These are phyloP conservation scores for Dendrolimus houi DNA, from an alignment of 2,888 invertebrate species.

Conservation along the genomic window DNA sequence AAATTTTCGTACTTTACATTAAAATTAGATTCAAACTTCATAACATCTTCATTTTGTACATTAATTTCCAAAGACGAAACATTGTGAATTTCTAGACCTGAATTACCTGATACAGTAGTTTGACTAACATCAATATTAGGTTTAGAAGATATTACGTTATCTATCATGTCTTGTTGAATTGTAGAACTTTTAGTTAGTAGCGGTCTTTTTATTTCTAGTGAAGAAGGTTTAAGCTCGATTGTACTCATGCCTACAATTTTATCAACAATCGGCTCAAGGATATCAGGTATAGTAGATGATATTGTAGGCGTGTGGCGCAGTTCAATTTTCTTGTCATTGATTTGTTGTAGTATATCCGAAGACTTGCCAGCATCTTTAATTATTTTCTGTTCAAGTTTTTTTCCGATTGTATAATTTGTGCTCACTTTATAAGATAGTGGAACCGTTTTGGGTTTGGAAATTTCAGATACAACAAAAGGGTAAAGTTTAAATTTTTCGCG, in stretches of 20 bases:
- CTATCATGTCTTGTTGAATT: no score
- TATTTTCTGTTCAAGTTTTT: constrained; percentile 46
- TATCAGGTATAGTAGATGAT: neutral
- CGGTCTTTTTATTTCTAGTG: neutral
- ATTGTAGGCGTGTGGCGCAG: neutral
- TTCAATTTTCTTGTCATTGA: constrained; percentile 1
- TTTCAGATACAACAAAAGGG: constrained; percentile 48
- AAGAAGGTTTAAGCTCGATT: neutral
- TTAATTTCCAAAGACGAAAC: no score
- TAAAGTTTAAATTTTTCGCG: constrained; percentile 52
- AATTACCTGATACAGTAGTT: no score
- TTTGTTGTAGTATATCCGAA: constrained; percentile 1
- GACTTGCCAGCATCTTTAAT: constrained; percentile 17
- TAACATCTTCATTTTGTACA: no score
- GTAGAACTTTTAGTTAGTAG: no score
- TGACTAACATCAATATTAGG: no score
- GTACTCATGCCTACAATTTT: neutral
- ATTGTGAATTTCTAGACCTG: no score
- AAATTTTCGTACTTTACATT: no score
- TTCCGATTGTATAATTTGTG: constrained; percentile 45
- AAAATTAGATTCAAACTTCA: no score
- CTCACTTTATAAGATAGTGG: constrained; percentile 55
- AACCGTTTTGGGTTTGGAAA: constrained; percentile 48
- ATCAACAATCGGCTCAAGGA: neutral
- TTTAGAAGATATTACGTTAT: no score